Conservation (phyloP, 2,797 vertebrate species). For the Antennarius maculatus region DNA sequence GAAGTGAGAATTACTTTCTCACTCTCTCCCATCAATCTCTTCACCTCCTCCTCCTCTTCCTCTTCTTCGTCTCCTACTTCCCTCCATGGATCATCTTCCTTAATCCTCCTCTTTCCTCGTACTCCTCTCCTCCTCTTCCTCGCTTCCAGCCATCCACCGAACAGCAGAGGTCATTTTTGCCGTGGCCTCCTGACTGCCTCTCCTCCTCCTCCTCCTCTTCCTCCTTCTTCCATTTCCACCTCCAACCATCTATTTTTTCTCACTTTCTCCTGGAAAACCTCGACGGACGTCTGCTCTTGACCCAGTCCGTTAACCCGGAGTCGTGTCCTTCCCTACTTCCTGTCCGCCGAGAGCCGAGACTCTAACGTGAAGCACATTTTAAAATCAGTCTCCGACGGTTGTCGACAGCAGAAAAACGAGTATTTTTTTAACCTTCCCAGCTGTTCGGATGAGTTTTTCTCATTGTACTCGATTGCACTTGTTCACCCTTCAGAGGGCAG, state of each 20-base stretch:
- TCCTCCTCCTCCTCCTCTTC: conserved; percentile 15
- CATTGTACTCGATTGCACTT: conserved; percentile 26
- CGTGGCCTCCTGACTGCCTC: conserved; percentile 15
- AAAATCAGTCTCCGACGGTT: conserved; percentile 8
- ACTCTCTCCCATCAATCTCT: conserved; percentile 83
- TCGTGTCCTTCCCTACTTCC: conserved; percentile 35
- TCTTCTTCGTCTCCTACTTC: conserved; percentile 10
- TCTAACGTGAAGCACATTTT: conserved; percentile 29
- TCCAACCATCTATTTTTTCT: conserved; percentile 12
- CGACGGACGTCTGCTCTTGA: conserved; percentile 35
- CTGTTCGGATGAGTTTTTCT: conserved; percentile 38
- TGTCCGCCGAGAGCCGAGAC: conserved; percentile 1
- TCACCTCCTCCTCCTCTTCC: conserved; percentile 62
- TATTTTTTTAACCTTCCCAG: conserved; percentile 32
- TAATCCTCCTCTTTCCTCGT: conserved; percentile 65
- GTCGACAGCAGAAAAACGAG: conserved; percentile 1
- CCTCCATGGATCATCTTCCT: conserved; percentile 65
- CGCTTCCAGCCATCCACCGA: conserved; percentile 55
- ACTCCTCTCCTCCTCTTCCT: conserved; percentile 43
- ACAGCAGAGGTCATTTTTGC: conserved; percentile 61
- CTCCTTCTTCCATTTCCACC: conserved; percentile 35
- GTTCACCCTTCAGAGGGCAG: conserved; percentile 36
- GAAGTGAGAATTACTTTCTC: conserved; percentile 88
- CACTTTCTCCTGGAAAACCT: conserved; percentile 21
- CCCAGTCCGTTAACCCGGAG: conserved; percentile 51